Evolutionary conservation across 2,113 vertebrate genomes (phyloP).

Genomic region (Malurus cyaneus): DNA sequence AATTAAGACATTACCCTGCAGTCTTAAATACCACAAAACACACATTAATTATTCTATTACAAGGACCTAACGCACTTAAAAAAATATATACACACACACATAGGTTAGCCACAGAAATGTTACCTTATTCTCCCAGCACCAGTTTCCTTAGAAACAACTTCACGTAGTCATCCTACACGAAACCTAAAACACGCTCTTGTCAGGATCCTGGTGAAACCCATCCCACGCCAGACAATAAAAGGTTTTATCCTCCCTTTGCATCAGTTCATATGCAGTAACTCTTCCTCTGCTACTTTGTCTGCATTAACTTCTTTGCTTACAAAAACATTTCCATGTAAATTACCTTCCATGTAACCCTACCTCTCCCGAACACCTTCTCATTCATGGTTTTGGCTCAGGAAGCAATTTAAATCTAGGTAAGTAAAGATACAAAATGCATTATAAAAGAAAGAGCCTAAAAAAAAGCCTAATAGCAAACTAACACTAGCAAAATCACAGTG

Average conservation of each 20-base stretch:
- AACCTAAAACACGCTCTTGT: constrained; percentile 15
- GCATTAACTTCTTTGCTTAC: neutral
- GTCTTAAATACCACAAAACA: neutral
- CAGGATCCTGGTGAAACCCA: constrained; percentile 15
- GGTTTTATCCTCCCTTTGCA: neutral
- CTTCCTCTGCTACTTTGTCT: neutral
- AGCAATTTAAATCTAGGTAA: neutral
- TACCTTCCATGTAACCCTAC: neutral
- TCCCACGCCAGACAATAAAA: constrained; percentile 10
- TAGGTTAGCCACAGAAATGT: neutral
- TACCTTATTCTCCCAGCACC: constrained; percentile 42
- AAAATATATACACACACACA: neutral
- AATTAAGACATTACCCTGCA: neutral
- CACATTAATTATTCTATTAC: neutral
- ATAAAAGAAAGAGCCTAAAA: neutral
- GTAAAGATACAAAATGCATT: neutral
- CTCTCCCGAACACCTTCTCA: neutral
- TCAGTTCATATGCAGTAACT: neutral
- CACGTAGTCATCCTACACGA: constrained; percentile 43
- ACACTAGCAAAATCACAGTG: neutral
- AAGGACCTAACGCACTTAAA: neutral
- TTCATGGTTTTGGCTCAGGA: neutral
- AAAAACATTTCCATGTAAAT: neutral
- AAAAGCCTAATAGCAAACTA: neutral
- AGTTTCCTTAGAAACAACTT: constrained; percentile 67